Evolutionary conservation across 64 coral and sea anemone genomes (phyloP), one percentile per base, ranked within the genome.

Genomic region (Montipora sp.): DNA sequence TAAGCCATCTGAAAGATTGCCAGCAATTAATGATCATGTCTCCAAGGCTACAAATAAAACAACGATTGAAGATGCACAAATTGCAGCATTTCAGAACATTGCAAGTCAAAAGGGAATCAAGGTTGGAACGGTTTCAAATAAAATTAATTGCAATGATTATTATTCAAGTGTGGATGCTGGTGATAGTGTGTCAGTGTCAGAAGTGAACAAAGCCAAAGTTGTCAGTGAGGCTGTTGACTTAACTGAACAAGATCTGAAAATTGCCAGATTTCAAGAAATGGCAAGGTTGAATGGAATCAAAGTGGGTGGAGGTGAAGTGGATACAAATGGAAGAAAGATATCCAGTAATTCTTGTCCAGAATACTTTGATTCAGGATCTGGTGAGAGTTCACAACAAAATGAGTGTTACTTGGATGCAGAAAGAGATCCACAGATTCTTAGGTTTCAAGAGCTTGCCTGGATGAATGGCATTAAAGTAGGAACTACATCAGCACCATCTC

Each of bases 211-310:
- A 46, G 59, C 60, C 18, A 27, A 49, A 48, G 23, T 5, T 18
- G 15, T 68, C 0, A 5, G 1, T n/a, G 81, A 84, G 7, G 6
- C 13, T 68, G 0, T 43, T 22, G 55, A 82, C 4, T 82, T 61
- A 6, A 44, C 24, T 82, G 81, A 68, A 11, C 5, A 81, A 68
- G 81, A 84, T 84, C 59, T n/a, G 4, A 58, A 84, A 44, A 69
- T 84, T 84, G 60, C 81, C 15, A 84, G 45, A 84, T 84, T 84
- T 48, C 58, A 84, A 14, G 61, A 84, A 84, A 70, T 69, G 81
- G 81, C 81, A 8, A 21, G 81, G 23, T 8, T 84, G 19, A 69
- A 84, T 84, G 81, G 81, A 15, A 84, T 84, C 7, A 84, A 68
- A 69, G 81, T 84, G 44, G 81, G 81, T 61, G 58, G 14, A 5